Evolutionary conservation across 2,797 vertebrate species (phyloP).

Genomic region (Dromococcyx pavoninus): DNA sequence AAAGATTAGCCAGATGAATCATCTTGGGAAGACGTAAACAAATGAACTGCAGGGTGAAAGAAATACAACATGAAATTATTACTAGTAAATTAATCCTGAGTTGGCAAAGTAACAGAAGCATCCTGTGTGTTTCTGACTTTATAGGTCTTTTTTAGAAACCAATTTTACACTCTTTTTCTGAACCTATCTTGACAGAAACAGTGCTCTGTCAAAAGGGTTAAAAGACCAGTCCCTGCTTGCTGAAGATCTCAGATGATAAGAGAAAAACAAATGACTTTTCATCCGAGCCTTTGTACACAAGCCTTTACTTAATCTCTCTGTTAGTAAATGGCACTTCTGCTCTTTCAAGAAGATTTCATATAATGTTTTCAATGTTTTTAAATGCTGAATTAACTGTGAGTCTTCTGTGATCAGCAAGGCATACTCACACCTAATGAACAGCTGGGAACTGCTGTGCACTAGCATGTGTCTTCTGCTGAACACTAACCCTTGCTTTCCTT

Average conservation of each 20-base stretch:
- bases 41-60: not conserved
- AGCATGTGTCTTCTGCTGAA: not conserved
- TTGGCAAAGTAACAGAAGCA: not conserved
- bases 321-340: not conserved
- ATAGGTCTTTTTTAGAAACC: not conserved
- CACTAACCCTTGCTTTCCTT: not conserved
- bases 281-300: not conserved
- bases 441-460: not conserved
- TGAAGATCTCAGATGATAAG: not conserved
- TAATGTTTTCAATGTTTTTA: not conserved
- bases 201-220: not conserved
- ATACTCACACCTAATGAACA: not conserved
- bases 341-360: not conserved
- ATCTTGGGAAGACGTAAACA: not conserved
- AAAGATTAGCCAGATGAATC: not conserved
- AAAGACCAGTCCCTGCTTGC: not conserved
- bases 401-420: not conserved
- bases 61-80: not conserved
- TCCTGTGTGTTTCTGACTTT: not conserved
- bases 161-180: not conserved
- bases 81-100: not conserved
- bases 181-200: not conserved
- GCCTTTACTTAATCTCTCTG: not conserved
- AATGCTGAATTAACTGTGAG: not conserved
- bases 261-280: not conserved